phyloP scores from a whole-genome alignment of 2,113 vertebrate genomes.

The Odontesthes bonariensis region DNA sequence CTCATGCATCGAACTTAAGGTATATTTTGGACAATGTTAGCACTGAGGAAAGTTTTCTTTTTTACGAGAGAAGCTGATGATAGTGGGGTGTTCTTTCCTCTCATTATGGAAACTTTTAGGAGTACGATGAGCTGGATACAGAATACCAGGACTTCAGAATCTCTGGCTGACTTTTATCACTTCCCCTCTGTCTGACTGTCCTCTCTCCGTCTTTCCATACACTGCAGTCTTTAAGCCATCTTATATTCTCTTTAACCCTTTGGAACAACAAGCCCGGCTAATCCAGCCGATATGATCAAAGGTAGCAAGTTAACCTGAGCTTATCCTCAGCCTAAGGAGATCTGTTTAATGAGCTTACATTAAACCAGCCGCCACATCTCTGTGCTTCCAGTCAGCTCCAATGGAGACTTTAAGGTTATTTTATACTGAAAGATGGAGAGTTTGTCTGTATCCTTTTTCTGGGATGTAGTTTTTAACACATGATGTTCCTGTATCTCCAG shows the following conservation, averaged over 20 bases:
- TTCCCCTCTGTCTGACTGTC: not conserved
- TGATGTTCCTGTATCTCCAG: too few relatives aligned
- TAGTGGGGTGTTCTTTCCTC: not conserved
- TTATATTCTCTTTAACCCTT: constrained; percentile 17
- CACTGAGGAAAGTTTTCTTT: too few relatives aligned
- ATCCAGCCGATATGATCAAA: constrained; percentile 77
- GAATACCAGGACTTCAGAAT: not conserved
- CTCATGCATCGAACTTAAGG: not conserved
- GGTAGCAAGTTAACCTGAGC: constrained; percentile 73
- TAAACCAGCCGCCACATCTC: constrained; percentile 51
- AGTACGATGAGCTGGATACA: not conserved
- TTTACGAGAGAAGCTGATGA: too few relatives aligned
- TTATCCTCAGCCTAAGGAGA: constrained; percentile 70
- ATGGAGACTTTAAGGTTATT: constrained; percentile 1
- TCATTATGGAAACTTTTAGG: too few relatives aligned
- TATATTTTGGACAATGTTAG: too few relatives aligned
- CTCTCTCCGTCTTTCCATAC: not conserved
- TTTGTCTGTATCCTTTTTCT: not conserved
- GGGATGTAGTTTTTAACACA: not conserved
- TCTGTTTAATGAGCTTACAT: constrained; percentile 76
- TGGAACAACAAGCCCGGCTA: constrained; percentile 56
- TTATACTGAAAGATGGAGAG: not conserved
- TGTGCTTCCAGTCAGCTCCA: constrained; percentile 21
- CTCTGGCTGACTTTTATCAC: not conserved
- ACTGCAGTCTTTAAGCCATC: constrained; percentile 5